A percentile compares a stretch with the other conserved stretches of the same genome.
Conservation (phyloP, 1,140 invertebrate genomes). For the Hypsibius dujardini region DNA sequence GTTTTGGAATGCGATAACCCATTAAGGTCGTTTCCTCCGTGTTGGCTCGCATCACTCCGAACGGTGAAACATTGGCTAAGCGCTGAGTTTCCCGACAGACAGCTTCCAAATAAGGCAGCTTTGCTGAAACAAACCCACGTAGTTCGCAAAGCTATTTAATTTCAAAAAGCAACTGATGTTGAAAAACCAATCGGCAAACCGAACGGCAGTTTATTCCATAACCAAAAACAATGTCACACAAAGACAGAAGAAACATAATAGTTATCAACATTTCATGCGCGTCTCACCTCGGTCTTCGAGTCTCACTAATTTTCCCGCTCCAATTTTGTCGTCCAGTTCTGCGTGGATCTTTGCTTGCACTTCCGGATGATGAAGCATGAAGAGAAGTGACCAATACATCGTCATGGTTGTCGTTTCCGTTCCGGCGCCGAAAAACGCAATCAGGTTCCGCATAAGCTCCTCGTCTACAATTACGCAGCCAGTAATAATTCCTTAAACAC, state of each 20-base stretch:
- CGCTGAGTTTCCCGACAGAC: conserved; percentile 50
- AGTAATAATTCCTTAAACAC: no score
- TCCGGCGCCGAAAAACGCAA: conserved; percentile 27
- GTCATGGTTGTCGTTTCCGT: conserved; percentile 28
- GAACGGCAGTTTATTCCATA: no score
- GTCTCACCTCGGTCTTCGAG: conserved; percentile 13
- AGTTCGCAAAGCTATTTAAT: no score
- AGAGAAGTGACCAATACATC: conserved; percentile 24
- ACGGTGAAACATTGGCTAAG: conserved; percentile 28
- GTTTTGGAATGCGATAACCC: conserved; percentile 30
- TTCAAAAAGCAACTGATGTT: no score
- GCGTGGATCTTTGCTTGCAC: conserved; percentile 28
- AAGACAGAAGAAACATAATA: no score
- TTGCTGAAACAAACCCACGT: not conserved
- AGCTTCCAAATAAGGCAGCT: conserved; percentile 40
- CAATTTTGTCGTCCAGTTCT: conserved; percentile 29
- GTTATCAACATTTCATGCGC: no score
- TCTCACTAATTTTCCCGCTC: conserved; percentile 19
- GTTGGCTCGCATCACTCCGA: conserved; percentile 31
- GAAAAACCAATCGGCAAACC: no score
- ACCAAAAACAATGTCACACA: no score
- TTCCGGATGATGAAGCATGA: conserved; percentile 26
- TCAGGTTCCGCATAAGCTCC: conserved; percentile 19
- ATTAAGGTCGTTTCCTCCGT: conserved; percentile 28
- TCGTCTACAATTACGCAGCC: not conserved